Evolutionary conservation across 2,113 vertebrate genomes (phyloP), one percentile per base, ranked within the genome.

Genomic region (Bubo bubo): DNA sequence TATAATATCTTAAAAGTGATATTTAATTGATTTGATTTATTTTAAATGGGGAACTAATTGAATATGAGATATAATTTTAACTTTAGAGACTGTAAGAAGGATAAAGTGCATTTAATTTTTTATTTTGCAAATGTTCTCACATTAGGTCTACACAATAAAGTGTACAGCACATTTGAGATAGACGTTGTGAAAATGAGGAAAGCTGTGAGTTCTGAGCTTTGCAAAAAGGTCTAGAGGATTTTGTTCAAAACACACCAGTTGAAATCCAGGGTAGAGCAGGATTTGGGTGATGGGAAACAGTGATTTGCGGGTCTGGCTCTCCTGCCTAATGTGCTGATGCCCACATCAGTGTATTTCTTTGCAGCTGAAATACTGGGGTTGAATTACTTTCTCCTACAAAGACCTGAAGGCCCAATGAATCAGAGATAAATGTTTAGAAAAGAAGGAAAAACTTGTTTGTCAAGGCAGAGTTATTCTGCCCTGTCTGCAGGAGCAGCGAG

Each of bases 41-140:
- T 85, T 67, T 83, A 72, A 96, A 97, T 85, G 34, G 93, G 71
- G 70, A 95, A 52, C 39, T 96, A 96, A 52, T 81, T 72, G 92
- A 92, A 96, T 72, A 94, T 83, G 56, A 97, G 77, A 77, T 95
- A 18, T 74, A 90, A 93, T 98, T 98, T 97, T 97, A 97, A 80
- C 75, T 96, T 95, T 83, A 87, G 43, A 95, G 64, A 91, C 81
- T 72, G 77, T 63, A 95, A 79, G 92, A 72, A 93, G 18, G 71
- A 79, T 95, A 94, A 97, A 94, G 43, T 60, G 14, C 6, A 32
- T 93, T 97, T 96, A 81, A 66, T 95, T 94, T 97, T 96, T 63
- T 84, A 66, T 88, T 92, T 97, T 95, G 76, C 64, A 96, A 75
- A 84, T 90, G 49, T 75, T 97, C 62, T 95, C 59, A 34, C 13